Conservation (phyloP, 2,888 invertebrate genomes). For the Autographa pulchrina region DNA sequence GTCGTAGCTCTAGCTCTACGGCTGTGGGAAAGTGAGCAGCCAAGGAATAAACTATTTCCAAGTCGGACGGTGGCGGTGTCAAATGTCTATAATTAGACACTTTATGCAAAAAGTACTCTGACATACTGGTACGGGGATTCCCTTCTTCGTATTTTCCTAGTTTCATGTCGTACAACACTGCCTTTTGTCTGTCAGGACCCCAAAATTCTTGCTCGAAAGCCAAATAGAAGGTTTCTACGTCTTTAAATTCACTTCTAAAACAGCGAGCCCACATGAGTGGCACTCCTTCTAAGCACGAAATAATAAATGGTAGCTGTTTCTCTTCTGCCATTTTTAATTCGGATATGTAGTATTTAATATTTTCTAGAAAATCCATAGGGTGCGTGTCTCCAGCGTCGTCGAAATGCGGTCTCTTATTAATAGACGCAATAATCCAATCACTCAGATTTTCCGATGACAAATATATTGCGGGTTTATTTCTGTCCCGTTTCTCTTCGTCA, state of each 20-base stretch:
- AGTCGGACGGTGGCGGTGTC: constrained; percentile 84
- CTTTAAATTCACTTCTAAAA: constrained; percentile 81
- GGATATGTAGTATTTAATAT: constrained; percentile 81
- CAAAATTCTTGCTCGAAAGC: constrained; percentile 86
- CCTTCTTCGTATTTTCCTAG: constrained; percentile 83
- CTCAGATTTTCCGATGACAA: constrained; percentile 80
- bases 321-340: constrained; percentile 80
- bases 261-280: constrained; percentile 87
- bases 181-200: constrained; percentile 84
- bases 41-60: constrained; percentile 85
- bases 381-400: constrained; percentile 83
- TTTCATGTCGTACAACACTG: constrained; percentile 85
- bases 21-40: constrained; percentile 86
- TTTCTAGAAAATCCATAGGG: constrained; percentile 86
- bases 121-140: constrained; percentile 80
- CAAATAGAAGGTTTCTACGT: constrained; percentile 76
- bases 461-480: constrained; percentile 69
- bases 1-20: constrained; percentile 83
- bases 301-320: constrained; percentile 82
- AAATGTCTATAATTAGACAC: constrained; percentile 85
- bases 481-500: constrained; percentile 74
- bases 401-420: constrained; percentile 83
- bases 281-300: constrained; percentile 84
- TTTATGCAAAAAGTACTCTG: constrained; percentile 86
- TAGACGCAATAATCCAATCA: constrained; percentile 82